phyloP scores from a whole-genome alignment of 2,888 invertebrate species.

The Osmoderma eremita region DNA sequence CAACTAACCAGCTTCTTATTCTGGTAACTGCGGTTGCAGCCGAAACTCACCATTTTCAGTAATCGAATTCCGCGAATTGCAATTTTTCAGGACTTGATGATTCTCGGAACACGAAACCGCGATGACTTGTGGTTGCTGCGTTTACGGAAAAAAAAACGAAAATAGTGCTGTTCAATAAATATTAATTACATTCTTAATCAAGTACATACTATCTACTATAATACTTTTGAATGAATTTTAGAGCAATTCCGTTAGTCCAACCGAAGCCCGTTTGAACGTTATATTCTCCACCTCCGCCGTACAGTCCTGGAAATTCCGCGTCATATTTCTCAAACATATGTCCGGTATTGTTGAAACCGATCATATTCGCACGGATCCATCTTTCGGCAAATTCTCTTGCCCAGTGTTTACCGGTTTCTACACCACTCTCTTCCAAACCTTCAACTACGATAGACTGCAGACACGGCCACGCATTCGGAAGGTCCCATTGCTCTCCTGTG shows the following conservation, averaged over 20 bases:
- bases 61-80: too few relatives aligned
- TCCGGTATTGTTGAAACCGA: slow-evolving; percentile 69
- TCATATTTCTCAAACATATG: slow-evolving; percentile 83
- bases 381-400: slow-evolving; percentile 74
- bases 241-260: slow-evolving; percentile 50
- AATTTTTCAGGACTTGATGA: too few relatives aligned
- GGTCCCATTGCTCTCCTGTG: slow-evolving; percentile 83
- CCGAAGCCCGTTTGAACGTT: slow-evolving; percentile 50
- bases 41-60: too few relatives aligned
- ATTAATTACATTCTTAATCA: background rate
- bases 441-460: slow-evolving; percentile 78
- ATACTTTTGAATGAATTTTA: slow-evolving; percentile 67
- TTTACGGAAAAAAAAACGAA: too few relatives aligned
- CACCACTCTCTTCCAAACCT: slow-evolving; percentile 67
- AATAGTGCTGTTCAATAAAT: too few relatives aligned
- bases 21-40: too few relatives aligned
- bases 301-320: slow-evolving; percentile 70
- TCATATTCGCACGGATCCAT: slow-evolving; percentile 76
- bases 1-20: too few relatives aligned
- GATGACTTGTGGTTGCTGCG: too few relatives aligned
- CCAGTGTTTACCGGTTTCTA: slow-evolving; percentile 61
- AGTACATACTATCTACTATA: slow-evolving; percentile 26
- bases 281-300: slow-evolving; percentile 68
- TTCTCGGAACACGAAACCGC: too few relatives aligned
- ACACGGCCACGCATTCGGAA: slow-evolving; percentile 89